Conservation (phyloP, 2,113 vertebrate genomes). For the Oreochromis aureus region DNA sequence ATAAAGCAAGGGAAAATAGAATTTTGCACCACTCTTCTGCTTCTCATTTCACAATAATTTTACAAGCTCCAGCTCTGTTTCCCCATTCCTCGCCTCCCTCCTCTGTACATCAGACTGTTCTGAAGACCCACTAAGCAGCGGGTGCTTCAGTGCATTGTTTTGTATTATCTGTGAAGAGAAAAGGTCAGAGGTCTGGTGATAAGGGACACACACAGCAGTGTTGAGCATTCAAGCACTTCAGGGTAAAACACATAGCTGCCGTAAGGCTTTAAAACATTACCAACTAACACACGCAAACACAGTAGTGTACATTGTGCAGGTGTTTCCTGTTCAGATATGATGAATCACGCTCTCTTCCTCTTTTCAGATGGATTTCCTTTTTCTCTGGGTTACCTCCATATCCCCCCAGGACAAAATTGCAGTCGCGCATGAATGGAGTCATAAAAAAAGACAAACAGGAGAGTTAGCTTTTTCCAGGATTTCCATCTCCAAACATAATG, state of each 20-base stretch:
- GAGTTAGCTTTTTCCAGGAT: neutral
- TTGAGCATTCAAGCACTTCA: neutral
- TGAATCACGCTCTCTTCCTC: slow-evolving; percentile 55
- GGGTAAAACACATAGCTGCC: neutral
- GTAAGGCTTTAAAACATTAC: neutral
- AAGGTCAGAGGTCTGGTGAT: slow-evolving; percentile 3
- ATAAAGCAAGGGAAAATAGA: neutral
- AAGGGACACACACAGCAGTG: neutral
- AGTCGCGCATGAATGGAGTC: neutral
- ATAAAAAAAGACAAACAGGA: slow-evolving; percentile 18
- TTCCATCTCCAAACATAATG: neutral
- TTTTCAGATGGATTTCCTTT: slow-evolving; percentile 50
- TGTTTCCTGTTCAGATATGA: slow-evolving; percentile 62
- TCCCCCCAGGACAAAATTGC: slow-evolving; percentile 7
- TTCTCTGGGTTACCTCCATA: slow-evolving; percentile 2
- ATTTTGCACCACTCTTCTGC: neutral
- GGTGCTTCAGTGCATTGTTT: neutral
- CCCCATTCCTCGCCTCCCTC: neutral
- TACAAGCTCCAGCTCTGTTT: neutral
- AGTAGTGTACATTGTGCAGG: slow-evolving; percentile 27
- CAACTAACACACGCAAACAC: neutral
- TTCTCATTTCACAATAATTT: neutral
- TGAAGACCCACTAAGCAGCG: neutral
- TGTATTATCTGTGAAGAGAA: neutral
- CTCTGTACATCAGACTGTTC: neutral